phyloP scores from a whole-genome alignment of 2,888 invertebrate species.

The Protodeltote pygarga region DNA sequence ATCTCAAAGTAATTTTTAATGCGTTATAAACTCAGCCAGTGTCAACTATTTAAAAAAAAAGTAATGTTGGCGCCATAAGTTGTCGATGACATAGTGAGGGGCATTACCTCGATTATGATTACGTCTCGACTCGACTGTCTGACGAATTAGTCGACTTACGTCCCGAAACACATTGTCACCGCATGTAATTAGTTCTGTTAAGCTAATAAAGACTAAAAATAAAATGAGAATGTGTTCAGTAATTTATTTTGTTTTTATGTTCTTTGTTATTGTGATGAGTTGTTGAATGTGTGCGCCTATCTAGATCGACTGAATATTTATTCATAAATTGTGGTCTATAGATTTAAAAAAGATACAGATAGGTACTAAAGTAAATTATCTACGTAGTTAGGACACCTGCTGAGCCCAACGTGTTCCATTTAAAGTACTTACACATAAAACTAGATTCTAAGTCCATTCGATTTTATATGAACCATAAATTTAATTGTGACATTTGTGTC shows the following conservation, averaged over 20 bases:
- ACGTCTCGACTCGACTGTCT: conserved; percentile 59
- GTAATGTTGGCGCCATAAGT: conserved; percentile 63
- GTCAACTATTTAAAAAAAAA: conserved; percentile 58
- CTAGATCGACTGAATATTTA: too few relatives aligned
- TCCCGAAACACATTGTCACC: conserved; percentile 65
- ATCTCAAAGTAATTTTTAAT: conserved; percentile 38
- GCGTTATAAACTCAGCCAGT: conserved; percentile 48
- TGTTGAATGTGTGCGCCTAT: too few relatives aligned
- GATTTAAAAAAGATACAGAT: too few relatives aligned
- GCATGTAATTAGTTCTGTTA: conserved; percentile 63
- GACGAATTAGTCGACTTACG: conserved; percentile 64
- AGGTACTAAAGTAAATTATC: neutral
- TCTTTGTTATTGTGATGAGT: conserved; percentile 20
- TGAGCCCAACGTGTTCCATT: conserved; percentile 21
- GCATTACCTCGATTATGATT: conserved; percentile 65
- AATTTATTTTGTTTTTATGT: conserved; percentile 18
- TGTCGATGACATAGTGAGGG: conserved; percentile 59
- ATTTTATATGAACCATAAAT: conserved; percentile 35
- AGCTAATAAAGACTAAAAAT: conserved; percentile 53
- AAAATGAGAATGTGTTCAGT: conserved; percentile 26
- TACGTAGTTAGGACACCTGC: conserved; percentile 32
- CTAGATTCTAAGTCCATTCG: conserved; percentile 24
- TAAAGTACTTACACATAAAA: conserved; percentile 8
- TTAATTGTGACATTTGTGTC: conserved; percentile 16
- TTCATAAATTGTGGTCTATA: too few relatives aligned